Evolutionary conservation across 1,140 invertebrate species (phyloP), one percentile per base, ranked within the genome.

Genomic region (Papilio helenus): DNA sequence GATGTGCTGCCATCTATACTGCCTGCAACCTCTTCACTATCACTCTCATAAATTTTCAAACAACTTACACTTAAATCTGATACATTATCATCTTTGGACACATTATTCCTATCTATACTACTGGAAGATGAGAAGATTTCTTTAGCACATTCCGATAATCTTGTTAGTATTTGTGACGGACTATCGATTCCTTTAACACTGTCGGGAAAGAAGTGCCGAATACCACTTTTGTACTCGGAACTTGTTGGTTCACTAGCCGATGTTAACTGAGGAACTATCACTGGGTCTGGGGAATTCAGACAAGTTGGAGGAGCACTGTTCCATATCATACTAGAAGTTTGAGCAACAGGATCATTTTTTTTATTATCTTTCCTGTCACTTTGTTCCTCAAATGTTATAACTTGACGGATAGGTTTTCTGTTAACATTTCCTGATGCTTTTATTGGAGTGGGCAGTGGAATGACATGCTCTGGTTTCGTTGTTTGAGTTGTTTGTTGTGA

Each of bases 261-360:
- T 34, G 89, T 83, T 81, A 87, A 81, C 79, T 91, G 88, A 68
- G 84, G 68, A 77, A 81, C 72, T 81, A 89, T 79, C 81, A 87
- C 90, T 49, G 94, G 85, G 55, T 90, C 93, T 39, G 96, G 96
- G 14, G 96, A 96, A 87, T 95, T 96, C 12, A 96, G 90, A 82
- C 96, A 96, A 16, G 96, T 96, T 0, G 96, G 92, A 29, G 96
- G 96, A 26, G 96, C 96, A 90, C 96, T 96, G 16, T 90, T 93
- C 90, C 93, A 94, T 7, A 81, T 83, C 9, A 83, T 85, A 58
- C 90, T 86, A 74, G 86, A 81, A 8, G 81, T 61, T 65, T 82
- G 81, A n/a, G 88, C 85, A 26, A 91, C 74, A 9, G 85, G 49
- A n/a, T 82, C 79, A 42, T 84, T 90, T 82, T 90, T 87, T 82